Evolutionary conservation across 2,888 invertebrate genomes (phyloP).

Genomic region (Glyphotaelius pellucidus): DNA sequence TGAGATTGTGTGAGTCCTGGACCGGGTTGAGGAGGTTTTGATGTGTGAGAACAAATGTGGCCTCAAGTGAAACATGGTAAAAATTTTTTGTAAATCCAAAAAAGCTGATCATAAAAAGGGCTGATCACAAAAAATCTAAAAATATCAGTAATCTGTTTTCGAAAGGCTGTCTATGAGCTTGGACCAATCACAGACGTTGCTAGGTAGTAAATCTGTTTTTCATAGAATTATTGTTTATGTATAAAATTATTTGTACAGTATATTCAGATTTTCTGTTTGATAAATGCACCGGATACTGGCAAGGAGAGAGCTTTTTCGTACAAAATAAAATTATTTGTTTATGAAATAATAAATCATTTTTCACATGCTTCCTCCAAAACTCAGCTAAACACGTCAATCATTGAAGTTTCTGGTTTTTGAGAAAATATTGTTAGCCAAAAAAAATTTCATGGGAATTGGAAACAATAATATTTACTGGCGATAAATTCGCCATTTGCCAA

Average conservation of each 20-base stretch:
- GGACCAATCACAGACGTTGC: not conserved
- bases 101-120: too few species aligned
- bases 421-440: constrained; percentile 24
- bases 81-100: not conserved
- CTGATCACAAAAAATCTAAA: too few species aligned
- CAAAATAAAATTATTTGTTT: not conserved
- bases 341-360: not conserved
- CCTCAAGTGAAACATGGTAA: not conserved
- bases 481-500: constrained; percentile 24
- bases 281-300: not conserved
- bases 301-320: not conserved
- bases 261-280: not conserved
- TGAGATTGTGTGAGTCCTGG: too few species aligned
- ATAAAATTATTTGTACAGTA: not conserved
- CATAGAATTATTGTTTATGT: not conserved
- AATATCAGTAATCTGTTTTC: not conserved
- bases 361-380: not conserved
- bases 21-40: not conserved
- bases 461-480: constrained; percentile 29
- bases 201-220: not conserved
- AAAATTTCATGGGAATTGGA: not conserved
- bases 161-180: not conserved
- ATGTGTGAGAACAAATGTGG: not conserved
- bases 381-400: not conserved
- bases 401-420: constrained; percentile 11